Evolutionary conservation across 2,113 vertebrate genomes (phyloP).

Genomic region (Notiomystis cincta): DNA sequence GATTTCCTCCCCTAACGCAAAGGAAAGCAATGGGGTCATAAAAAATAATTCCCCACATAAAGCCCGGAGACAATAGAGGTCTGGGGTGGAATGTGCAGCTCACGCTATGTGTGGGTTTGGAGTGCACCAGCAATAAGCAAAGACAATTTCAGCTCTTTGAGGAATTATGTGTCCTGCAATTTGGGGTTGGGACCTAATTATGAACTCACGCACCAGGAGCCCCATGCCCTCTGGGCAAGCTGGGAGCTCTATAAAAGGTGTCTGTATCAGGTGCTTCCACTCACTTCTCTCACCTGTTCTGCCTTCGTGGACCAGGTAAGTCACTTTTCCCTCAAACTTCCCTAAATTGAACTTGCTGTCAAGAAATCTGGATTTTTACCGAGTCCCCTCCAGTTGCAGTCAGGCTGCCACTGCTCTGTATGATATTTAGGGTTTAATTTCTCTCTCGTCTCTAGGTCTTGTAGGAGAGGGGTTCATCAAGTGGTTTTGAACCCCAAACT

Average conservation of each 20-base stretch:
- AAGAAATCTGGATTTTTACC: background rate
- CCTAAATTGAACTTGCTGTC: background rate
- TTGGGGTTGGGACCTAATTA: constrained; percentile 41
- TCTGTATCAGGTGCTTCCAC: background rate
- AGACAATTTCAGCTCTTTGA: constrained; percentile 8
- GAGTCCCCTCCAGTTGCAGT: background rate
- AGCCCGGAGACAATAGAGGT: background rate
- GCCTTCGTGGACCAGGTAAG: background rate
- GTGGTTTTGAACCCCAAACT: background rate
- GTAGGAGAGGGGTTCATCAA: background rate
- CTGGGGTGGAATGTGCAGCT: background rate
- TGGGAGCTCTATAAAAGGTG: background rate
- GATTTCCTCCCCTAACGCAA: background rate
- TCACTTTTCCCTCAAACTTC: background rate
- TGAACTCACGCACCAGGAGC: background rate
- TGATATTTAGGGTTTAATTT: background rate
- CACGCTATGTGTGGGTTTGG: background rate
- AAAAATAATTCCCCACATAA: background rate
- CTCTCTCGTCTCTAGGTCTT: rapidly evolving
- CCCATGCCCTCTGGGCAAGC: background rate
- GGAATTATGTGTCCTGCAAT: background rate
- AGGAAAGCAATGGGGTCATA: background rate
- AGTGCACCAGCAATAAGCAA: background rate
- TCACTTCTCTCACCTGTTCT: background rate
- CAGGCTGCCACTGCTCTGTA: background rate